These are phyloP conservation scores for Urechis unicinctus DNA, from an alignment of 2,888 invertebrate species.

Conservation along the genomic window DNA sequence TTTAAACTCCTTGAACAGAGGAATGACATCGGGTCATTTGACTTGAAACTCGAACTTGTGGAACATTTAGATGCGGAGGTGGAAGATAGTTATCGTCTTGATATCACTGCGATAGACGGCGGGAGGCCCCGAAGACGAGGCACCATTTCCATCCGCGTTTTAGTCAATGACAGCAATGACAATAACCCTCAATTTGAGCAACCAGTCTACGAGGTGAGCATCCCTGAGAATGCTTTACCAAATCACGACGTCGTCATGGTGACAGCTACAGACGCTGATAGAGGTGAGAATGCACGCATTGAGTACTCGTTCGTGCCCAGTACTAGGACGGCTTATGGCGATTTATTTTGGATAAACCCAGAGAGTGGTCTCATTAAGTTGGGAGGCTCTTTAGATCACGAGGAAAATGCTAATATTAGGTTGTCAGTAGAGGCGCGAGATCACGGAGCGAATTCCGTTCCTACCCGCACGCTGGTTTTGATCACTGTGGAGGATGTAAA, in stretches of 20 bases:
- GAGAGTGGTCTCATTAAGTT: conserved; percentile 11
- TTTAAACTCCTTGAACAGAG: neutral
- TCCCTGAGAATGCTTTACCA: conserved; percentile 7
- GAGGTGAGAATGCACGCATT: conserved; percentile 22
- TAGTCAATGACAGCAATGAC: conserved; percentile 20
- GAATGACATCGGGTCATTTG: neutral
- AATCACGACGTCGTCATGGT: conserved; percentile 19
- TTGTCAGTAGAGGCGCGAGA: conserved; percentile 15
- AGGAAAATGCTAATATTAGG: conserved; percentile 9
- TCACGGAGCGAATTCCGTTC: conserved; percentile 58
- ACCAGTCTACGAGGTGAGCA: conserved; percentile 7
- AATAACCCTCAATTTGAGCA: conserved; percentile 18
- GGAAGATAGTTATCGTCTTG: conserved; percentile 1
- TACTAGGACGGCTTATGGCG: conserved; percentile 9
- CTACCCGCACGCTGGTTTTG: conserved; percentile 65
- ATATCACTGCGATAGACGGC: conserved; percentile 16
- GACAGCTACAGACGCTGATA: conserved; percentile 25
- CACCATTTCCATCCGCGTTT: conserved; percentile 15
- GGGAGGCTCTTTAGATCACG: conserved; percentile 15
- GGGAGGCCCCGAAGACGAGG: conserved; percentile 16
- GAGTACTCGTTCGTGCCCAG: conserved; percentile 16
- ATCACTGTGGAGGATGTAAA: conserved; percentile 61
- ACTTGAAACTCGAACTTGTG: neutral
- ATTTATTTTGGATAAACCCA: conserved; percentile 11
- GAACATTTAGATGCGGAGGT: neutral